A percentile compares a stretch with the other conserved stretches of the same genome.
Evolutionary conservation across 1,140 invertebrate species (phyloP).

Genomic region (Pogonognathellus flavescens): DNA sequence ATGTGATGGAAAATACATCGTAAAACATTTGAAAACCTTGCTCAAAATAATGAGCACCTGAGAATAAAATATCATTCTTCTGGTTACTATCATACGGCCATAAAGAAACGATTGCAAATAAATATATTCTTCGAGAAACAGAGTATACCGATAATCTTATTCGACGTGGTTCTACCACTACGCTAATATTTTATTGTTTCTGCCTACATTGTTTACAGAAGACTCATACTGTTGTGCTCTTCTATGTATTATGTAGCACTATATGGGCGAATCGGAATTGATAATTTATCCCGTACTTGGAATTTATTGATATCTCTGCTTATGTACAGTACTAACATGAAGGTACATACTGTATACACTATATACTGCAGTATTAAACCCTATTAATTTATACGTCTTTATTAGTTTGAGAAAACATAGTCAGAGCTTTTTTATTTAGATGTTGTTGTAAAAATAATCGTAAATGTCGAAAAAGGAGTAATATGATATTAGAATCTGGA

Average conservation of each 20-base stretch:
- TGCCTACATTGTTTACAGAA: too few relatives aligned
- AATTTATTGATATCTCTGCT: conserved; percentile 36
- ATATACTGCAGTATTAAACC: not conserved
- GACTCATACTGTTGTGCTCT: too few relatives aligned
- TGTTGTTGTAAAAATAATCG: conserved; percentile 29
- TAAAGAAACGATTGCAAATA: too few relatives aligned
- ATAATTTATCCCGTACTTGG: conserved; percentile 11
- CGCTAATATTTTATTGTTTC: too few relatives aligned
- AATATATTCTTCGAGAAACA: too few relatives aligned
- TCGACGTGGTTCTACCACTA: too few relatives aligned
- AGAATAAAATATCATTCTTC: too few relatives aligned
- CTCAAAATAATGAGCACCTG: conserved; percentile 10
- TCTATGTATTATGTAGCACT: too few relatives aligned
- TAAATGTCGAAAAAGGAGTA: conserved; percentile 47
- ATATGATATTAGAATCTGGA: conserved; percentile 1
- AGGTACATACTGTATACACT: too few relatives aligned
- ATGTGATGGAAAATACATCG: conserved; percentile 9
- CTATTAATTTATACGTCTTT: conserved; percentile 30
- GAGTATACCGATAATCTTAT: too few relatives aligned
- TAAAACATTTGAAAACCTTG: conserved; percentile 38
- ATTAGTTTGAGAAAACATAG: conserved; percentile 5
- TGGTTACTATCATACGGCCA: too few relatives aligned
- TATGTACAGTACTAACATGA: too few relatives aligned
- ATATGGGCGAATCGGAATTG: conserved; percentile 12
- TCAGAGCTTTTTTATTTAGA: not conserved